These are phyloP conservation scores for Hydrochoerus hydrochaeris DNA, from an alignment of 2,113 vertebrate species.

Conservation along the genomic window DNA sequence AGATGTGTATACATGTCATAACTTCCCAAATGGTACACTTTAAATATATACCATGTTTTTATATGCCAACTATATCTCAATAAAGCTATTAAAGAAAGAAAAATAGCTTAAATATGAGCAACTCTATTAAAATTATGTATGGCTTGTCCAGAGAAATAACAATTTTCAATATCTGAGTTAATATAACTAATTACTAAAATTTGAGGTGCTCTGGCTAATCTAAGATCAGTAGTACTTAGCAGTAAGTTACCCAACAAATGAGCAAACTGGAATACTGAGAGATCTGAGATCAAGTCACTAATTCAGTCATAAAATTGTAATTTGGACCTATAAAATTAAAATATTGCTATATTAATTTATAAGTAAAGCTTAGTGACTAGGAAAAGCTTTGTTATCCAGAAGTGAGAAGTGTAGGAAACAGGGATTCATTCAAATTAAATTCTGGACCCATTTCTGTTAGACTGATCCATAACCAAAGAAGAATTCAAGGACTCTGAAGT, in stretches of 20 bases:
- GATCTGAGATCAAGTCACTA: conserved; percentile 27
- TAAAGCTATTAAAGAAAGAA: conserved; percentile 15
- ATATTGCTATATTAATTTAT: background rate
- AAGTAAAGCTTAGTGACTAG: background rate
- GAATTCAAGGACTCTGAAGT: background rate
- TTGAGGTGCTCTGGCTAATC: background rate
- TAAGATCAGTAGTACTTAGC: background rate
- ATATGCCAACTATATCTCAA: background rate
- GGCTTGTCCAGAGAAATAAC: background rate
- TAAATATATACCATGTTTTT: background rate
- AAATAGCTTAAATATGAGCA: conserved; percentile 30
- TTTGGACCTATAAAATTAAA: background rate
- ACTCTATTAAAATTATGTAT: conserved; percentile 11
- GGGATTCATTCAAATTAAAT: background rate
- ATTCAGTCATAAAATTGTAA: background rate
- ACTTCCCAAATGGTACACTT: background rate
- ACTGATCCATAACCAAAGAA: background rate
- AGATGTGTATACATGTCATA: background rate
- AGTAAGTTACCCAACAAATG: background rate
- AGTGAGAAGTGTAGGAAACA: background rate
- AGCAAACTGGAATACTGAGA: background rate
- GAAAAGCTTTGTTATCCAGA: background rate
- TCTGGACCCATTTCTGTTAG: background rate
- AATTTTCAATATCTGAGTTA: conserved; percentile 13
- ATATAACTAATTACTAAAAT: conserved; percentile 36